Evolutionary conservation across 2,797 vertebrate species (phyloP), one percentile per base, ranked within the genome.

Genomic region (Dermochelys coriacea): DNA sequence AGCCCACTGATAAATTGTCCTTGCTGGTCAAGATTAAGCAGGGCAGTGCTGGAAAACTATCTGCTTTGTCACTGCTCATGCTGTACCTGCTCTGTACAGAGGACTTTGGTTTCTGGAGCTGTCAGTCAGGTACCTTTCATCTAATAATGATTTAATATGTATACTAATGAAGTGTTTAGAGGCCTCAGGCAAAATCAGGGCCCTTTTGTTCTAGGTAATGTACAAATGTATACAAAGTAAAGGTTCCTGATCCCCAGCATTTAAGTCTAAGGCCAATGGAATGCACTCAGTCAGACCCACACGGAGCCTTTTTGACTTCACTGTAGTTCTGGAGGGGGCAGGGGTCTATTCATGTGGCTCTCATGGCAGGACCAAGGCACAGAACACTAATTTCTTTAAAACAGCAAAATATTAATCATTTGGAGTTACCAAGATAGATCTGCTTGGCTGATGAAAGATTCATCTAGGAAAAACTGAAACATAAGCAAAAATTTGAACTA

Each of bases 71-170:
- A 0, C 50, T 6, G 31, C 6, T 86, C 78, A 12, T 37, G 50
- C 2, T 0, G 0, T 2, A 0, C 0, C 9, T 15, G 23, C 0
- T 1, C 34, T 12, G 54, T 41, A n/a, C 1, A 12, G 1, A 25
- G 4, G 23, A 2, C 41, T 50, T 90, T 82, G 52, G 78, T 12
- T 52, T 52, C 21, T 37, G 12, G 37, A 45, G 52, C 8, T 81
- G 80, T 37, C 37, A 45, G 15, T 2, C 3, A 41, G 52, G 8
- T 8, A 11, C 25, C 86, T 83, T 92, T 59, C 11, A 2, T 1
- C n/a, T 41, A 23, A 74, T 74, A 74, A 74, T 45, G 5, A 25
- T 45, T 74, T 21, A 74, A 74, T 45, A 27, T 45, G 19, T 45
- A 41, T 25, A 45, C 45, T 41, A 25, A 74, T 14, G 5, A 41